Percentiles rank a stretch among this genome's conserved stretches.
These are phyloP conservation scores for Heliothis subflexa DNA, from an alignment of 1,140 invertebrate genomes.

Conservation along the genomic window DNA sequence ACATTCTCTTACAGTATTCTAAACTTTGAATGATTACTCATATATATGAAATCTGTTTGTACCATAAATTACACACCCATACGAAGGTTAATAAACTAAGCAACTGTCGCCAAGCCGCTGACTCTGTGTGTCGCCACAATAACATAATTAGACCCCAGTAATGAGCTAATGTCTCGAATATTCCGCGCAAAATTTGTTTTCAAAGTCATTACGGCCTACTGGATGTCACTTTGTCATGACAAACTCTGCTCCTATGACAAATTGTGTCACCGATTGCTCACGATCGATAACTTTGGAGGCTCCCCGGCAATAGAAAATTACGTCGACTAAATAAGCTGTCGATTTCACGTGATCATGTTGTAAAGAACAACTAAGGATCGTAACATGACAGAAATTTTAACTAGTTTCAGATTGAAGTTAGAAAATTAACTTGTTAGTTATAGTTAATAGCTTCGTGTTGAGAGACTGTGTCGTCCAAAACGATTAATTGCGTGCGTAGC, in stretches of 20 bases:
- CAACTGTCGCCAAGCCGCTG: background rate
- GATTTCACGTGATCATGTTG: background rate
- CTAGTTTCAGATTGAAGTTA: too few species aligned
- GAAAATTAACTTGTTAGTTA: too few species aligned
- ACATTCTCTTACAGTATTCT: too few species aligned
- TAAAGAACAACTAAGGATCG: too few species aligned
- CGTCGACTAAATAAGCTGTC: background rate
- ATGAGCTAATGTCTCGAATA: slow-evolving; percentile 47
- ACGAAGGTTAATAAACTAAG: background rate
- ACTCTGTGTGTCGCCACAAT: slow-evolving; percentile 30
- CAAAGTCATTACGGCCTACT: slow-evolving; percentile 41
- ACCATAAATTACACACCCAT: background rate
- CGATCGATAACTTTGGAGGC: slow-evolving; percentile 25
- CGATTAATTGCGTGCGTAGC: slow-evolving; percentile 18
- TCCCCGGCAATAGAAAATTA: background rate
- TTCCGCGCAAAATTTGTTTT: slow-evolving; percentile 45
- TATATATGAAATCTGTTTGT: background rate
- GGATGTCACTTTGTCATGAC: slow-evolving; percentile 38
- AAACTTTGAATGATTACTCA: background rate
- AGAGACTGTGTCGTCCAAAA: background rate
- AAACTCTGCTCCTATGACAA: slow-evolving; percentile 39
- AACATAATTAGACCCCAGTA: slow-evolving; percentile 46
- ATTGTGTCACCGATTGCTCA: slow-evolving; percentile 30
- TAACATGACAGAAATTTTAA: too few species aligned
- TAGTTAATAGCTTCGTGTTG: too few species aligned